These are phyloP conservation scores for Conus ventricosus DNA, from an alignment of 1,140 invertebrate species.

Conservation along the genomic window DNA sequence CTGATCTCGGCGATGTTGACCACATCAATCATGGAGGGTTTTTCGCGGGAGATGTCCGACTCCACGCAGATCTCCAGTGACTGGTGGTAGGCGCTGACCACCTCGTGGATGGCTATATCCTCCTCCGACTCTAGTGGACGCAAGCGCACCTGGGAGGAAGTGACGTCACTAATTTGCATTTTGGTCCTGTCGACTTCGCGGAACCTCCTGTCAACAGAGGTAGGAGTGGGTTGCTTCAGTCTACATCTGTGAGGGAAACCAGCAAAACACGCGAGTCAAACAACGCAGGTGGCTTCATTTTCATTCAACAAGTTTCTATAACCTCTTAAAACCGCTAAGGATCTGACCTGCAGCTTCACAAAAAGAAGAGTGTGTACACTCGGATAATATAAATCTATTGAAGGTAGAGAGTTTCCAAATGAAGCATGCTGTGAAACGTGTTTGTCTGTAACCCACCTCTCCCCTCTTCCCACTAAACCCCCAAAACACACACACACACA, in stretches of 20 bases:
- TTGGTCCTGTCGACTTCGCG: conserved; percentile 64
- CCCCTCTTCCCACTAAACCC: too few species aligned
- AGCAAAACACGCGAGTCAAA: not conserved
- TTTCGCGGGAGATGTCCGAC: conserved; percentile 63
- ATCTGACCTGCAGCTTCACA: too few species aligned
- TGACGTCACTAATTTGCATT: conserved; percentile 65
- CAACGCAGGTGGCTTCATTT: too few species aligned
- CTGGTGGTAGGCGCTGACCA: conserved; percentile 70
- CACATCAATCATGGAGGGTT: conserved; percentile 69
- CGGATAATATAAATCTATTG: too few species aligned
- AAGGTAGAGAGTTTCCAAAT: too few species aligned
- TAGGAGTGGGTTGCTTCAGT: conserved; percentile 26
- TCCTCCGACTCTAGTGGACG: conserved; percentile 67
- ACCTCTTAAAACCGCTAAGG: too few species aligned
- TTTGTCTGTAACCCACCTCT: too few species aligned
- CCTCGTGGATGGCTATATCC: conserved; percentile 68
- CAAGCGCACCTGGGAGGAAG: conserved; percentile 59
- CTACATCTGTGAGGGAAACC: conserved; percentile 37
- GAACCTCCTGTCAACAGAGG: conserved; percentile 64
- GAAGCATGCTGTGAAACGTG: too few species aligned
- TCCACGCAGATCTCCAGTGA: conserved; percentile 72
- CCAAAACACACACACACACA: not conserved
- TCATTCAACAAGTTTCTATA: too few species aligned
- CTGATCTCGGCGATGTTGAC: conserved; percentile 75
- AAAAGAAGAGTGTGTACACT: too few species aligned